These are phyloP conservation scores for Lobophora halterata DNA, from an alignment of 2,888 invertebrate genomes.

Conservation along the genomic window DNA sequence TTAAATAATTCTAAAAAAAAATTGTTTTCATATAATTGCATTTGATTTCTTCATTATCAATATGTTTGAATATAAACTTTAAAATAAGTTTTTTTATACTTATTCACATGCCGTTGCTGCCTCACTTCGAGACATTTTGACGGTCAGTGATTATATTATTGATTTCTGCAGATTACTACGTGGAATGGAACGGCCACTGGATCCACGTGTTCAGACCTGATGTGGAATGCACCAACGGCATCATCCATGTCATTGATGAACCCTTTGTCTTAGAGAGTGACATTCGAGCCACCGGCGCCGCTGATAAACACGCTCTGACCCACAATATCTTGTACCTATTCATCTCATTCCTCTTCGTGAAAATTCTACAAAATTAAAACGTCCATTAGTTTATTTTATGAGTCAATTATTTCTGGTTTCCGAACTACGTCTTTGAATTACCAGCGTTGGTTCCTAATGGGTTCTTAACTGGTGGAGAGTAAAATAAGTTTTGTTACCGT, in stretches of 20 bases:
- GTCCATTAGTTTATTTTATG: slow-evolving; percentile 31
- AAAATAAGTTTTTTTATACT: too few relatives aligned
- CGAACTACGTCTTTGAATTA: slow-evolving; percentile 14
- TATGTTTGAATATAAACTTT: too few relatives aligned
- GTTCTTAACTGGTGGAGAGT: too few relatives aligned
- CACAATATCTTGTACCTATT: slow-evolving; percentile 46
- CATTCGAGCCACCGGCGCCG: slow-evolving; percentile 84
- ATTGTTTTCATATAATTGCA: too few relatives aligned
- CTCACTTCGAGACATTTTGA: too few relatives aligned
- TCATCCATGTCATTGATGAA: slow-evolving; percentile 95
- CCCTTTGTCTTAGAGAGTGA: slow-evolving; percentile 93
- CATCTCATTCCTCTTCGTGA: slow-evolving; percentile 51
- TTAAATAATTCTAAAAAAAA: too few relatives aligned
- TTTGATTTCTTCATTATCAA: too few relatives aligned
- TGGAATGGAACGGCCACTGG: slow-evolving; percentile 92
- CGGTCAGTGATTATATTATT: too few relatives aligned
- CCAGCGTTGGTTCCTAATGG: too few relatives aligned
- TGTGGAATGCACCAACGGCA: slow-evolving; percentile 97
- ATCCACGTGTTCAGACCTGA: slow-evolving; percentile 94
- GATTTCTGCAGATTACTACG: slow-evolving; percentile 85
- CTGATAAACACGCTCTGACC: slow-evolving; percentile 47
- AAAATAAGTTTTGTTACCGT: slow-evolving; percentile 15
- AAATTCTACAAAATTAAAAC: slow-evolving; percentile 56
- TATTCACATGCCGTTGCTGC: too few relatives aligned
- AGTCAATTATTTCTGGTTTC: slow-evolving; percentile 36